phyloP scores from a whole-genome alignment of 2,113 vertebrate species.

The Shinisaurus crocodilurus region DNA sequence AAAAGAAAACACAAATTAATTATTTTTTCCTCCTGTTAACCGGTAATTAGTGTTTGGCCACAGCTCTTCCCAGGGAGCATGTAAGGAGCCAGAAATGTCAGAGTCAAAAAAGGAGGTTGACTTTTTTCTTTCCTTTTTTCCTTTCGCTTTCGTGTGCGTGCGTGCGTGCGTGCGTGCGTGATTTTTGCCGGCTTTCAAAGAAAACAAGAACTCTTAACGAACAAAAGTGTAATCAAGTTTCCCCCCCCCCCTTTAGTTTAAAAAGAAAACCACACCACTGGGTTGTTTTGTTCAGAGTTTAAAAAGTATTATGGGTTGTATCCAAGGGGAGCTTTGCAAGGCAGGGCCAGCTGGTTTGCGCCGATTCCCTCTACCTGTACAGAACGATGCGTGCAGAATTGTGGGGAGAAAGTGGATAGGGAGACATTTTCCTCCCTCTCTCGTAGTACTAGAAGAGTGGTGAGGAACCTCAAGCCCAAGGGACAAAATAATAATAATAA shows the following conservation, averaged over 20 bases:
- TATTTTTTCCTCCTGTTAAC: constrained; percentile 72
- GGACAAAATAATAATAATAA: too few relatives aligned
- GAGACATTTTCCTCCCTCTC: too few relatives aligned
- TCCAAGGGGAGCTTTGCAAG: too few relatives aligned
- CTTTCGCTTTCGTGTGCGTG: background rate
- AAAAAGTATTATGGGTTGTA: background rate
- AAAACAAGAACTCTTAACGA: background rate
- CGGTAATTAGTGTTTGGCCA: constrained; percentile 71
- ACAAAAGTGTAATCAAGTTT: background rate
- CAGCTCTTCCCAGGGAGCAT: constrained; percentile 58
- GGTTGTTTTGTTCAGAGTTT: background rate
- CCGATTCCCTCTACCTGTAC: too few relatives aligned
- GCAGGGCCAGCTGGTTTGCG: too few relatives aligned
- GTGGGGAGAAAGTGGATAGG: too few relatives aligned
- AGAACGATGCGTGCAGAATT: too few relatives aligned
- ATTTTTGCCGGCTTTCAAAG: background rate
- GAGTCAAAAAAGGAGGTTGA: constrained; percentile 46
- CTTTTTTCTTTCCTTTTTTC: background rate
- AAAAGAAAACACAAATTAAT: constrained; percentile 73
- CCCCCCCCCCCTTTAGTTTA: too few relatives aligned
- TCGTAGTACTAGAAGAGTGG: too few relatives aligned
- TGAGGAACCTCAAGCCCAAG: too few relatives aligned
- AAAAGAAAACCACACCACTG: too few relatives aligned
- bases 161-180: too few relatives aligned
- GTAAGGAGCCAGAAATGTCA: constrained; percentile 53